A percentile compares a stretch with the other conserved stretches of the same genome.
Evolutionary conservation across 2,797 vertebrate genomes (phyloP).

Genomic region (Brachyalestes nurse): DNA sequence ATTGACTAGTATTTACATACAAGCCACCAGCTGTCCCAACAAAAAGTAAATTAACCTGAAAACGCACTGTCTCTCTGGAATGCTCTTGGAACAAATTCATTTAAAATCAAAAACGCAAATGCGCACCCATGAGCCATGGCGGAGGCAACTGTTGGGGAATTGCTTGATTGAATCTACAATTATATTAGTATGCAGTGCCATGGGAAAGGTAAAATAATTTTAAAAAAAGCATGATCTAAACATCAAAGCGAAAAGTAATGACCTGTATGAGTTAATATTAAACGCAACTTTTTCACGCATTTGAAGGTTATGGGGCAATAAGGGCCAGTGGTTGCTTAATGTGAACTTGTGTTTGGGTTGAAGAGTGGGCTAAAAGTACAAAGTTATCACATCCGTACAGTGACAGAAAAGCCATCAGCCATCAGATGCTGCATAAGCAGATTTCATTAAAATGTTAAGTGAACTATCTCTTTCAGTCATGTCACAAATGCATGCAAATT

Average conservation of each 20-base stretch:
- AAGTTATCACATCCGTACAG: slow-evolving; percentile 61
- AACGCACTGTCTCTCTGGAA: slow-evolving; percentile 64
- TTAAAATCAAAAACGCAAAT: slow-evolving; percentile 41
- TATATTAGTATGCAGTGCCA: slow-evolving; percentile 68
- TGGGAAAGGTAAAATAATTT: slow-evolving; percentile 61
- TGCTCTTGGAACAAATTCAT: slow-evolving; percentile 38
- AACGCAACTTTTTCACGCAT: slow-evolving; percentile 58
- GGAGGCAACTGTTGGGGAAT: slow-evolving; percentile 61
- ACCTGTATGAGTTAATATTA: slow-evolving; percentile 72
- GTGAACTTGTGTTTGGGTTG: slow-evolving; percentile 10
- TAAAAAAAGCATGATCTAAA: slow-evolving; percentile 63
- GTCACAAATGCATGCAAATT: slow-evolving; percentile 86
- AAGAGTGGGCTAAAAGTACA: not conserved
- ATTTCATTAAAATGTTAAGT: slow-evolving; percentile 76
- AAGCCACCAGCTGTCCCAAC: slow-evolving; percentile 73
- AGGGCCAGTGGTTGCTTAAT: slow-evolving; percentile 28
- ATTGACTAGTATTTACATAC: slow-evolving; percentile 72
- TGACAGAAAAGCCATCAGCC: slow-evolving; percentile 60
- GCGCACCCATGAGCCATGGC: slow-evolving; percentile 35
- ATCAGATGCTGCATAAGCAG: slow-evolving; percentile 67
- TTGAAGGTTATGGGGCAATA: slow-evolving; percentile 50
- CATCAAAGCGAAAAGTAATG: slow-evolving; percentile 67
- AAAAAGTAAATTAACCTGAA: slow-evolving; percentile 73
- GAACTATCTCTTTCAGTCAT: slow-evolving; percentile 78
- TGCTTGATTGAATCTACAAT: slow-evolving; percentile 52